Evolutionary conservation across 2,888 invertebrate genomes (phyloP), one percentile per base, ranked within the genome.

Genomic region (Philhelius pedissequus): DNA sequence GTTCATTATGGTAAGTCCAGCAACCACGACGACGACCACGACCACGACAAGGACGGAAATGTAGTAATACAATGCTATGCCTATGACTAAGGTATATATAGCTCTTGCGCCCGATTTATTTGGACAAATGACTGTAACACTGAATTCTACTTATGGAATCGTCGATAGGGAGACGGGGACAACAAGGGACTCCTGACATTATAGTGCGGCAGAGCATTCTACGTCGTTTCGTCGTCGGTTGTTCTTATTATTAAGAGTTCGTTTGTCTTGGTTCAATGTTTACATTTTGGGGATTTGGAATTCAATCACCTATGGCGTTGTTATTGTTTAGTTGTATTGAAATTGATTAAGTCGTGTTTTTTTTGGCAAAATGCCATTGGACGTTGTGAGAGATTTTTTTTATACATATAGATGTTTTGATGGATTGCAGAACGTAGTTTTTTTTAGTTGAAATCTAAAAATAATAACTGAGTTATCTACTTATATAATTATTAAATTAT

Each of bases 81-180:
- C 7, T 30, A 54, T 22, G 56, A 43, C 60, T 68, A 50, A 58
- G 40, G 78, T 52, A 48, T 48, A 43, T 6, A 43, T 11, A 69
- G 64, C 78, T 78, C 70, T 30, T 64, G 70, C 64, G 74, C 75
- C 43, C 62, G 62, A 62, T 62, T 62, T 70, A 79, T 83, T 78
- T 58, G 70, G 83, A 79, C 78, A 83, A 83, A 78, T 74, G 74
- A 58, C 74, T 78, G 74, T 74, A 69, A 70, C 78, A 74, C 74
- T 78, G 56, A 77, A 54, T 68, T n/a, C n/a, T 58, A 70, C 43
- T 15, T 22, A 22, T 32, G n/a, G 18, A 32, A 7, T 22, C 32
- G 48, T 48, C 30, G 52, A 22, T 32, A 7, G 25, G 35, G 13
- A 15, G 25, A 45, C 6, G 6, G 13, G 40, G 48, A 50, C 60